Conservation (phyloP, 1,140 invertebrate genomes). For the Camponotus pennsylvanicus region DNA sequence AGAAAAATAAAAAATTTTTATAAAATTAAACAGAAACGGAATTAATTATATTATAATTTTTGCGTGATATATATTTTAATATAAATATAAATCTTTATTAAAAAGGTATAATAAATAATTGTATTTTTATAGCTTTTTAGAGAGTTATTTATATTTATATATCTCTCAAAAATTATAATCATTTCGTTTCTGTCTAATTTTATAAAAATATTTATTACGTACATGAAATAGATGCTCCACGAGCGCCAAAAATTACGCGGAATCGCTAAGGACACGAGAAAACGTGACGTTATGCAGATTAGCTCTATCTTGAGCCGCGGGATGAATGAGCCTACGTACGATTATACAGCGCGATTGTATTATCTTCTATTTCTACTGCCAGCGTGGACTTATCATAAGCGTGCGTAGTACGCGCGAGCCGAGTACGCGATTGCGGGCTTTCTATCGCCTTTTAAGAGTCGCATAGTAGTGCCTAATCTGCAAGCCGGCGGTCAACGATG, state of each 20-base stretch:
- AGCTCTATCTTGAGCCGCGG: slow-evolving; percentile 46
- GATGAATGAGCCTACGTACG: slow-evolving; percentile 62
- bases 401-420: slow-evolving; percentile 53
- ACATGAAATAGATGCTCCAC: background rate
- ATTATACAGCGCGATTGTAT: slow-evolving; percentile 61
- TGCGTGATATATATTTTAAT: too few relatives aligned
- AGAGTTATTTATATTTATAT: too few relatives aligned
- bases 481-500: slow-evolving; percentile 20
- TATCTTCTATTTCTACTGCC: slow-evolving; percentile 67
- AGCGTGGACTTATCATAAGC: slow-evolving; percentile 57
- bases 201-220: background rate
- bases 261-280: slow-evolving; percentile 7
- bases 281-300: slow-evolving; percentile 55
- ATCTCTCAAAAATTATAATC: too few relatives aligned
- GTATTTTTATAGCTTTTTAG: too few relatives aligned
- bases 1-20: background rate
- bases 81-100: too few relatives aligned
- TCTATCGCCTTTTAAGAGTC: slow-evolving; percentile 63
- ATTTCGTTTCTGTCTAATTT: background rate
- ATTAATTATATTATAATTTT: background rate
- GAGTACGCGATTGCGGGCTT: slow-evolving; percentile 59
- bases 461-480: slow-evolving; percentile 59
- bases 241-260: background rate
- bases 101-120: too few relatives aligned
- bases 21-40: background rate